phyloP scores from a whole-genome alignment of 2,113 vertebrate species.

The Misgurnus mizolepis region DNA sequence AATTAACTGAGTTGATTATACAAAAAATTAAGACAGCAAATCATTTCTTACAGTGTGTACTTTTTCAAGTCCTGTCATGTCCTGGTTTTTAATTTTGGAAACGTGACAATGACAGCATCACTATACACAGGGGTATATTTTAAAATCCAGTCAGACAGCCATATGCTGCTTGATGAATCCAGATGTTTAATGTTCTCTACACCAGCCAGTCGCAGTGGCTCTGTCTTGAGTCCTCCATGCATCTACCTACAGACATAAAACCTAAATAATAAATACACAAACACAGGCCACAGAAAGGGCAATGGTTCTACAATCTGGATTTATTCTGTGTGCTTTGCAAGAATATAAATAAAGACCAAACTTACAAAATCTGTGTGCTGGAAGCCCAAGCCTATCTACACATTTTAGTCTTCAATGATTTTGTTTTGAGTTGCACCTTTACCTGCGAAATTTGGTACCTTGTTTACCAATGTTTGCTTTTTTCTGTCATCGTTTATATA shows the following conservation, averaged over 20 bases:
- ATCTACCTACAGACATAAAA: no score
- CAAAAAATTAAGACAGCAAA: no score
- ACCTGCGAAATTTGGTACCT: conserved; percentile 79
- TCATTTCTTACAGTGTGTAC: no score
- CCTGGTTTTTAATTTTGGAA: not conserved
- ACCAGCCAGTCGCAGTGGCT: not conserved
- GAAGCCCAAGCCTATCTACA: conserved; percentile 99
- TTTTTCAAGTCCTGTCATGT: no score
- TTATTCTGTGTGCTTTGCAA: conserved; percentile 99
- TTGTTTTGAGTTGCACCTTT: conserved; percentile 55
- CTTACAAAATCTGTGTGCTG: conserved; percentile 97
- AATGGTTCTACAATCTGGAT: conserved; percentile 88
- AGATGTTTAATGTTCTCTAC: not conserved
- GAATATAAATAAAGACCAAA: conserved; percentile 99
- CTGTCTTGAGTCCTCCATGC: not conserved
- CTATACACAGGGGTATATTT: not conserved
- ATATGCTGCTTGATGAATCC: not conserved
- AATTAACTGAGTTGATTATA: no score
- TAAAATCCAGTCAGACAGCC: not conserved
- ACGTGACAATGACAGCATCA: not conserved
- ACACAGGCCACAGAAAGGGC: conserved; percentile 43
- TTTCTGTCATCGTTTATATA: conserved; percentile 41
- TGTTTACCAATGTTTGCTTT: conserved; percentile 76
- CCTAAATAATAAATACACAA: not conserved
- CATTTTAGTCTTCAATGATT: conserved; percentile 84